phyloP scores from a whole-genome alignment of 2,113 vertebrate genomes.

The Rhineura floridana region DNA sequence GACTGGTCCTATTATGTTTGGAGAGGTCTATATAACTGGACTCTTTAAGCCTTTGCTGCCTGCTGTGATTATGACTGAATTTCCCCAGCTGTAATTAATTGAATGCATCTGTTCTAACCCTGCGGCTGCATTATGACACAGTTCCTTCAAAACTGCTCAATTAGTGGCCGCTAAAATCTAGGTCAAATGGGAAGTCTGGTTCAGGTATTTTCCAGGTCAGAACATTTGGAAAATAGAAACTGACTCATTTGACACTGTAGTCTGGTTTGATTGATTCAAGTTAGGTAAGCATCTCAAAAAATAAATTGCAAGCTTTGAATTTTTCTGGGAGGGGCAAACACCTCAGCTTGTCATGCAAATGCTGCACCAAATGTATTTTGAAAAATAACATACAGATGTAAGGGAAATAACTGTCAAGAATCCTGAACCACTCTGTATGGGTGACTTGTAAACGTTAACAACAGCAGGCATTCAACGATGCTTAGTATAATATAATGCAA shows the following conservation, averaged over 20 bases:
- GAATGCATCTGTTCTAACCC: constrained; percentile 86
- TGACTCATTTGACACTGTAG: constrained; percentile 39
- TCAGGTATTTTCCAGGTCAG: constrained; percentile 78
- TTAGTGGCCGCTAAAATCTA: constrained; percentile 90
- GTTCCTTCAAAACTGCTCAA: constrained; percentile 91
- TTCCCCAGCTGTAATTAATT: constrained; percentile 86
- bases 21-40: background rate
- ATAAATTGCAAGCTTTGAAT: constrained; percentile 5
- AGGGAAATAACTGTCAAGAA: constrained; percentile 59
- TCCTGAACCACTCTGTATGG: background rate
- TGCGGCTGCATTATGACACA: constrained; percentile 86
- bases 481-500: background rate
- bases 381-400: constrained; percentile 23
- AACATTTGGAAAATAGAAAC: constrained; percentile 56
- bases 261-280: background rate
- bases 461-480: constrained; percentile 23
- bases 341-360: background rate
- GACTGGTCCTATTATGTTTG: fast-evolving
- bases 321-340: constrained; percentile 14
- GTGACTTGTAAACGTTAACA: constrained; percentile 40
- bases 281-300: constrained; percentile 24
- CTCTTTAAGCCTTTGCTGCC: constrained; percentile 48
- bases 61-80: constrained; percentile 48
- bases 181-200: constrained; percentile 72
- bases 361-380: constrained; percentile 23